Evolutionary conservation across 2,888 invertebrate genomes (phyloP), one percentile per base, ranked within the genome.

Genomic region (Sarcophaga caerulescens): DNA sequence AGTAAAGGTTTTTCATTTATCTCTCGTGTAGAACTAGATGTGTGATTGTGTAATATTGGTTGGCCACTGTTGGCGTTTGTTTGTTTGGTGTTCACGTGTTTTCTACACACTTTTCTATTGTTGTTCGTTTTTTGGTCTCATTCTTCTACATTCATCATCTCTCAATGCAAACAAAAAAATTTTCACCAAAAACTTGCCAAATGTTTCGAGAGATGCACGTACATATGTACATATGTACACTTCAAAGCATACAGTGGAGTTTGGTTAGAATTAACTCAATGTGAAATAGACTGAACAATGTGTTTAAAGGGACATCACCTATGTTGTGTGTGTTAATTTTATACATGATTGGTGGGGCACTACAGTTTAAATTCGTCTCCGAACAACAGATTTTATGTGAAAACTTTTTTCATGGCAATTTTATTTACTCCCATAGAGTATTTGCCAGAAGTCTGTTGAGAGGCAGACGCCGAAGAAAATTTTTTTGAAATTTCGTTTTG

Each of bases 111-210:
- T 21, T 66, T 66, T 66, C 44, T 57, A 66, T 66, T 57, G 76
- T 76, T 63, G 47, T 21, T 76, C 62, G 59, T 65, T 14, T 52
- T 52, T 17, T 52, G 14, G 12, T 14, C 14, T 14, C 17, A 17
- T 10, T 52, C 14, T 52, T 12, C 52, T 14, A 52, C 52, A 12
- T 52, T 52, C 52, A 52, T 17, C 52, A 52, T 14, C 17, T 14
- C 47, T 59, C 23, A 21, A 47, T 76, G 35, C 14, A 80, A 79
- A 77, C 77, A 47, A 52, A 35, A 52, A 35, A 52, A 52, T 52
- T 5, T 35, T 63, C 17, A 45, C 74, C 65, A 47, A 68, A 71
- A 79, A 68, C 71, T 52, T 75, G 76, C 62, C 71, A 80, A 71
- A 75, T 76, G 63, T 76, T 82, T 83, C 47, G 19, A 44, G 60